phyloP scores from a whole-genome alignment of 2,797 vertebrate genomes.

The Notolepis coatsorum region DNA sequence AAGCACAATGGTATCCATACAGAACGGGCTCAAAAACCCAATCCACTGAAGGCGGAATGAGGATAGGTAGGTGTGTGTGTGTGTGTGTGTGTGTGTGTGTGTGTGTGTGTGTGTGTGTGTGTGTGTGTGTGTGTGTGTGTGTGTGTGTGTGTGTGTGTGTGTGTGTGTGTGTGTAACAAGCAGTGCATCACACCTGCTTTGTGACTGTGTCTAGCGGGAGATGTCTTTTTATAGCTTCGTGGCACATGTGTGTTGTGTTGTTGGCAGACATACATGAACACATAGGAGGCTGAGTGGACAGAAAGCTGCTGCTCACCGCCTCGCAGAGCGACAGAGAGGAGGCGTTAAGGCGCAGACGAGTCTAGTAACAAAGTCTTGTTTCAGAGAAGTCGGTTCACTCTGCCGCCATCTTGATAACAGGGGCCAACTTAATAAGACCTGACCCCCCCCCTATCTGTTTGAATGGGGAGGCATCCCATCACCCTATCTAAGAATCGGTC shows the following conservation, averaged over 20 bases:
- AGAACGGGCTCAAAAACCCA: slow-evolving; percentile 10
- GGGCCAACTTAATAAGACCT: too few relatives aligned
- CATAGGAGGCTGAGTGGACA: slow-evolving; percentile 1
- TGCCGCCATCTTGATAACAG: too few relatives aligned
- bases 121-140: not conserved
- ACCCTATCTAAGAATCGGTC: too few relatives aligned
- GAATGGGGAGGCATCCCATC: too few relatives aligned
- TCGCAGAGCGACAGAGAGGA: slow-evolving; percentile 17
- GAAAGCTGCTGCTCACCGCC: slow-evolving; percentile 21
- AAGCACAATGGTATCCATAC: slow-evolving; percentile 17
- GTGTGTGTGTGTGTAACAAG: not conserved
- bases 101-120: not conserved
- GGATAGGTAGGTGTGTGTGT: not conserved
- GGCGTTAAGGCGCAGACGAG: not conserved
- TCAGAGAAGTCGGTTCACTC: too few relatives aligned
- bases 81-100: not conserved
- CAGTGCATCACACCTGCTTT: not conserved
- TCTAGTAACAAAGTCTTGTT: too few relatives aligned
- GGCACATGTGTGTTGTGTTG: not conserved
- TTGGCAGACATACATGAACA: slow-evolving; percentile 1
- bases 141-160: slow-evolving; percentile 1
- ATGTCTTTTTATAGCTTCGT: slow-evolving; percentile 12
- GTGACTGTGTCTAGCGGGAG: not conserved
- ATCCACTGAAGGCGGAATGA: slow-evolving; percentile 24
- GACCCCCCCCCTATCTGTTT: too few relatives aligned